Percentiles rank a stretch among this genome's conserved stretches.
These are phyloP conservation scores for Nycticryphes semicollaris DNA, from an alignment of 2,113 vertebrate genomes.

Conservation along the genomic window DNA sequence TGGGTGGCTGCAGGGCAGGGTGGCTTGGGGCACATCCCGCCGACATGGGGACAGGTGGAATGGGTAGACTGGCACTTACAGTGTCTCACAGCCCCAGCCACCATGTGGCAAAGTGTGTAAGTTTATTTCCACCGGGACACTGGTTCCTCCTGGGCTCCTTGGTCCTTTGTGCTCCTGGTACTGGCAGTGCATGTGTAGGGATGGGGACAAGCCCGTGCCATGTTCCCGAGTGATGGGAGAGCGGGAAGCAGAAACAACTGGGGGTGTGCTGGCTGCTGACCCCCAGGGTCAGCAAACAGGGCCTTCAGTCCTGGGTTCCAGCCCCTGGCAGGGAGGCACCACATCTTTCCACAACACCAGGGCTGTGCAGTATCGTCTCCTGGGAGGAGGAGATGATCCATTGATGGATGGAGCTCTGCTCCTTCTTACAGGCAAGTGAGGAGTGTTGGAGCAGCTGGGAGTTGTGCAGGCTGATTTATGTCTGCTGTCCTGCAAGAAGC, in stretches of 20 bases:
- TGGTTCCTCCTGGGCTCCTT: not conserved
- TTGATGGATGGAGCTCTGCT: not conserved
- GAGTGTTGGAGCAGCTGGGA: not conserved
- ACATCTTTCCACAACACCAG: not conserved
- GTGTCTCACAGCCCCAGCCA: not conserved
- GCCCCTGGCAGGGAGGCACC: not conserved
- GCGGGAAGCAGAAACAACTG: not conserved
- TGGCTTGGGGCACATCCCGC: not conserved
- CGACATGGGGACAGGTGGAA: accelerated
- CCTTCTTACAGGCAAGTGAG: not conserved
- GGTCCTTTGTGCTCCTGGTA: not conserved
- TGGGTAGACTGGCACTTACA: accelerated
- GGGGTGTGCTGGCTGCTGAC: not conserved
- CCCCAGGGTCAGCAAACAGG: no score
- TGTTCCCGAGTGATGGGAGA: not conserved
- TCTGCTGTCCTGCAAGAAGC: not conserved
- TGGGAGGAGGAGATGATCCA: not conserved
- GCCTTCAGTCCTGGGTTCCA: not conserved
- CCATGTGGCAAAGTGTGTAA: accelerated
- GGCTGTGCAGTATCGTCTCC: not conserved
- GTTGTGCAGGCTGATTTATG: not conserved
- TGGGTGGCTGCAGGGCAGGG: not conserved
- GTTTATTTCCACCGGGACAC: not conserved
- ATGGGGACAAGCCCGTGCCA: no score
- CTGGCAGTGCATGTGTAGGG: not conserved